phyloP scores from a whole-genome alignment of 2,113 vertebrate genomes.

The Amphilophus citrinellus region DNA sequence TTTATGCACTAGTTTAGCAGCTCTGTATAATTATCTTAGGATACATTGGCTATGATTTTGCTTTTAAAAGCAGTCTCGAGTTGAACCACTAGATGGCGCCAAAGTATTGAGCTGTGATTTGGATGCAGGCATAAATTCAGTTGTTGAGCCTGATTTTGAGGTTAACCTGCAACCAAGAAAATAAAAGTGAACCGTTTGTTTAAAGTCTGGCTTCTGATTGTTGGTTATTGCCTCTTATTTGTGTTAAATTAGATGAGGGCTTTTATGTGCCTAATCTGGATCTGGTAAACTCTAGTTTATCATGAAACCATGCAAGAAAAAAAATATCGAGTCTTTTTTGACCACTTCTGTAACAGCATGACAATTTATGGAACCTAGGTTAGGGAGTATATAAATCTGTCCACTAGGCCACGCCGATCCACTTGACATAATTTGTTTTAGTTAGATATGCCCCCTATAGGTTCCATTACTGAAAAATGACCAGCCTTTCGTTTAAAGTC shows the following conservation, averaged over 20 bases:
- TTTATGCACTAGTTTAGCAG: background rate
- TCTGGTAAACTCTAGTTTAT: background rate
- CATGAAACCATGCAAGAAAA: background rate
- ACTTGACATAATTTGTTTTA: background rate
- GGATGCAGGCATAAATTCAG: accelerated
- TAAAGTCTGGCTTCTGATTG: background rate
- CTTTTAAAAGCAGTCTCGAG: background rate
- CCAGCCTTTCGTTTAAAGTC: background rate
- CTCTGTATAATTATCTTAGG: background rate
- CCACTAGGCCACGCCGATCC: background rate
- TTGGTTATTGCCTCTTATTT: accelerated
- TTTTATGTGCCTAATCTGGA: background rate
- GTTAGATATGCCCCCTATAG: background rate
- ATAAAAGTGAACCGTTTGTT: background rate
- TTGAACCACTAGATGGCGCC: slow-evolving; percentile 53
- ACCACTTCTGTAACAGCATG: background rate
- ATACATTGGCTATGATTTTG: too few species aligned
- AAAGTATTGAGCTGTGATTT: slow-evolving; percentile 17
- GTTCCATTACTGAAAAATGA: background rate
- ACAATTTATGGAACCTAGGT: background rate
- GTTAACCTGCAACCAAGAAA: background rate
- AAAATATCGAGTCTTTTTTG: accelerated
- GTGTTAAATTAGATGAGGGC: background rate
- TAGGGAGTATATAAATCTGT: background rate
- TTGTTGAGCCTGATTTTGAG: background rate